These are phyloP conservation scores for Trachops cirrhosus DNA, from an alignment of 2,797 vertebrate genomes.

Conservation along the genomic window DNA sequence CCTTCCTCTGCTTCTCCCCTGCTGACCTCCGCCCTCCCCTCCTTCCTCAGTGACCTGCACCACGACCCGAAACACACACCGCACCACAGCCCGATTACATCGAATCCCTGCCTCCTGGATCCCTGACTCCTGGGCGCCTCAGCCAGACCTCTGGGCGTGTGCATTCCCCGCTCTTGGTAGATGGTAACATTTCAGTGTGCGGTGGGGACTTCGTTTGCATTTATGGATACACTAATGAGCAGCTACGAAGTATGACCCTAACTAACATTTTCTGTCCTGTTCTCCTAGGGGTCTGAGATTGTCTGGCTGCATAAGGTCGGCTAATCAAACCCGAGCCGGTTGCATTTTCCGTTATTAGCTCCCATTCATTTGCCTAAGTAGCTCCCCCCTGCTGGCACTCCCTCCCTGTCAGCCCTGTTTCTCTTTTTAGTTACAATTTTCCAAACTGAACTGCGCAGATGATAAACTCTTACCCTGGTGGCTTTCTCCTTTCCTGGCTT, in stretches of 20 bases:
- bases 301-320: conserved; percentile 66
- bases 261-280: conserved; percentile 67
- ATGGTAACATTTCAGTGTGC: background rate
- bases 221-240: conserved; percentile 71
- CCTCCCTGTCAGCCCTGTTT: conserved; percentile 51
- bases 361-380: conserved; percentile 77
- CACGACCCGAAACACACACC: background rate
- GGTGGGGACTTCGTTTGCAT: conserved; percentile 75
- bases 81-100: background rate
- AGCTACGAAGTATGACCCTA: conserved; percentile 73
- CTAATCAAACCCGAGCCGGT: conserved; percentile 74
- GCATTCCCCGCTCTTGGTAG: background rate
- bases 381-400: conserved; percentile 72
- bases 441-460: conserved; percentile 49
- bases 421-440: conserved; percentile 35
- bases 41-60: background rate
- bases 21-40: background rate
- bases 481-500: background rate
- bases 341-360: conserved; percentile 74
- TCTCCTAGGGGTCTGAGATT: conserved; percentile 69
- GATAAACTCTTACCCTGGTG: background rate
- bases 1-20: background rate
- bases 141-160: background rate
- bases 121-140: background rate
- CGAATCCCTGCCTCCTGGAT: background rate